phyloP scores from a whole-genome alignment of 37 sponge, comb jelly and placozoan genomes.

The Eunapius fragilis region DNA sequence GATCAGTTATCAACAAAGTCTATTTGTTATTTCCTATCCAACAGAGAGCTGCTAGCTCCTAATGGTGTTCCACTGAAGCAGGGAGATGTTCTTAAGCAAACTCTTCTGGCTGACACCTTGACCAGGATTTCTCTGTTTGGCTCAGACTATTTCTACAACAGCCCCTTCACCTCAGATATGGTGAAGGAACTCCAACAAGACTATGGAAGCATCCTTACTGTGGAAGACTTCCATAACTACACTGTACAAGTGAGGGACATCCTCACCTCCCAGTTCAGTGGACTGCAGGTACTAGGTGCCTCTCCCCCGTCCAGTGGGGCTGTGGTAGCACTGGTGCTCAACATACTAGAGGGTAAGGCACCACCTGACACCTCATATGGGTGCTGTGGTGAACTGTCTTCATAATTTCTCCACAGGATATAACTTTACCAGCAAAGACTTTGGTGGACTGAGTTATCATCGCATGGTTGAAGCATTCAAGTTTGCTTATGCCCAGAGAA shows the following conservation, averaged over 20 bases:
- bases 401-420: conserved; percentile 29
- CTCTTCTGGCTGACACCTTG: conserved; percentile 73
- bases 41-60: conserved; percentile 37
- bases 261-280: conserved; percentile 28
- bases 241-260: conserved; percentile 32
- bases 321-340: conserved; percentile 77
- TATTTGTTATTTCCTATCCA: too few species aligned
- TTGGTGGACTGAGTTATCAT: conserved; percentile 68
- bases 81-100: conserved; percentile 71
- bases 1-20: too few species aligned
- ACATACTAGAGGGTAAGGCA: conserved; percentile 69
- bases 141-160: conserved; percentile 70
- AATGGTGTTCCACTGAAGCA: conserved; percentile 30
- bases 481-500: conserved; percentile 78
- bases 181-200: conserved; percentile 67
- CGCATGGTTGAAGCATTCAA: conserved; percentile 90
- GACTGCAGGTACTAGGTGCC: conserved; percentile 42
- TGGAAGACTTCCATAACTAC: conserved; percentile 73
- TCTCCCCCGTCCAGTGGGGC: conserved; percentile 86
- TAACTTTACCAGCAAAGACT: conserved; percentile 19
- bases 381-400: too few species aligned
- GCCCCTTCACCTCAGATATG: conserved; percentile 53
- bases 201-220: conserved; percentile 52
- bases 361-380: too few species aligned
- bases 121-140: conserved; percentile 46